Conservation (phyloP, 2,797 vertebrate genomes). For the Pampus argenteus region DNA sequence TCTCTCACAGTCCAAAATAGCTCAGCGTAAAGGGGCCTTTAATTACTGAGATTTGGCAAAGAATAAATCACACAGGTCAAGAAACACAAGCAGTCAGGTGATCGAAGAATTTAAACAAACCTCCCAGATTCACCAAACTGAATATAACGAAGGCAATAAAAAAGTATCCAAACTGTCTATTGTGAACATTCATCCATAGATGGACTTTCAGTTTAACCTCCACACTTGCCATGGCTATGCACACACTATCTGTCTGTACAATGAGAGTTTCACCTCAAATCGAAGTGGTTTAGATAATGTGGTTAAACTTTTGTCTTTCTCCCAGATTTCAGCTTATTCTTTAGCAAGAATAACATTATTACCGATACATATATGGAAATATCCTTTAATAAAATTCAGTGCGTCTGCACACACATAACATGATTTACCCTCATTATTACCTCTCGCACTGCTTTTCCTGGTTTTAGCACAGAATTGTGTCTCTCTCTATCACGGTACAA, state of each 20-base stretch:
- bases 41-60: background rate
- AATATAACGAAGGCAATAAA: background rate
- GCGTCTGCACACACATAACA: constrained; percentile 41
- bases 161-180: background rate
- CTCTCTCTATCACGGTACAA: constrained; percentile 26
- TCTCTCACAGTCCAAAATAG: no score
- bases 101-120: no score
- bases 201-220: background rate
- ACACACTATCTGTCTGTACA: background rate
- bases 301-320: background rate
- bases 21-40: no score
- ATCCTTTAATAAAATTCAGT: constrained; percentile 18
- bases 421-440: constrained; percentile 50
- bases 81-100: background rate
- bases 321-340: background rate
- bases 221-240: background rate
- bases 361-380: no score
- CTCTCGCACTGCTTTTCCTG: constrained; percentile 33
- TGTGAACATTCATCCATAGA: background rate
- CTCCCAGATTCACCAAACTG: background rate
- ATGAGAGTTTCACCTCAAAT: background rate
- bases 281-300: background rate
- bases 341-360: background rate
- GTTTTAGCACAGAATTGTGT: constrained; percentile 24
- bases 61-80: background rate